Conservation (phyloP, 2,888 invertebrate species). For the Cryptus viduatorius region DNA sequence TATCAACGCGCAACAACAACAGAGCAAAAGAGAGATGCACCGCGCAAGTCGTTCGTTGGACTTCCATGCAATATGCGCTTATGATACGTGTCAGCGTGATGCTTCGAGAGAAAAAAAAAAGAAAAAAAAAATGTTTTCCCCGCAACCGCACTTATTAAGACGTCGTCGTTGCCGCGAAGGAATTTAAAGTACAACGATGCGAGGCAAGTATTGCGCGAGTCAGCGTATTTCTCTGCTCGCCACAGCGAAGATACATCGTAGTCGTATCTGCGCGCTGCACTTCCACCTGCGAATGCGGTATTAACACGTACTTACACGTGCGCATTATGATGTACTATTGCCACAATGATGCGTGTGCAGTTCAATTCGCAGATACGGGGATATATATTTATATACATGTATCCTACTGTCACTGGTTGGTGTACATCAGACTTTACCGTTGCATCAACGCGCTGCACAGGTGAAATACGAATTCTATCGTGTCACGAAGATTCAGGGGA, state of each 20-base stretch:
- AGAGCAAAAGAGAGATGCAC: constrained; percentile 27
- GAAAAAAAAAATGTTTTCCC: constrained; percentile 68
- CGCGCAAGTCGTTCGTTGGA: constrained; percentile 37
- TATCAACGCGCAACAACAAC: constrained; percentile 30
- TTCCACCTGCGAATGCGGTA: constrained; percentile 39
- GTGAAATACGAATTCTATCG: constrained; percentile 36
- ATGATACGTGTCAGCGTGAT: constrained; percentile 35
- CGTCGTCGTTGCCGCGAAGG: constrained; percentile 78
- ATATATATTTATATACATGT: neutral
- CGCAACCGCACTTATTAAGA: constrained; percentile 84
- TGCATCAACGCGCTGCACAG: constrained; percentile 12
- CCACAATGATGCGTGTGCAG: neutral
- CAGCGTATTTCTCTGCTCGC: constrained; percentile 1
- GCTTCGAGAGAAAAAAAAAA: constrained; percentile 72
- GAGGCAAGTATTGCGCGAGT: constrained; percentile 16
- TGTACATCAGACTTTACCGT: constrained; percentile 29
- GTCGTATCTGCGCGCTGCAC: constrained; percentile 25
- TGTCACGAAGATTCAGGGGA: constrained; percentile 25
- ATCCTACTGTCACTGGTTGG: neutral
- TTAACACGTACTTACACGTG: constrained; percentile 4
- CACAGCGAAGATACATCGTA: constrained; percentile 48
- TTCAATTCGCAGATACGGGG: neutral
- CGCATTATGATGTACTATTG: constrained; percentile 6
- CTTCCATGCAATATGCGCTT: constrained; percentile 49
- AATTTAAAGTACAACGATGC: constrained; percentile 77